Evolutionary conservation across 2,113 vertebrate genomes (phyloP).

Genomic region (Brachypteracias leptosomus): DNA sequence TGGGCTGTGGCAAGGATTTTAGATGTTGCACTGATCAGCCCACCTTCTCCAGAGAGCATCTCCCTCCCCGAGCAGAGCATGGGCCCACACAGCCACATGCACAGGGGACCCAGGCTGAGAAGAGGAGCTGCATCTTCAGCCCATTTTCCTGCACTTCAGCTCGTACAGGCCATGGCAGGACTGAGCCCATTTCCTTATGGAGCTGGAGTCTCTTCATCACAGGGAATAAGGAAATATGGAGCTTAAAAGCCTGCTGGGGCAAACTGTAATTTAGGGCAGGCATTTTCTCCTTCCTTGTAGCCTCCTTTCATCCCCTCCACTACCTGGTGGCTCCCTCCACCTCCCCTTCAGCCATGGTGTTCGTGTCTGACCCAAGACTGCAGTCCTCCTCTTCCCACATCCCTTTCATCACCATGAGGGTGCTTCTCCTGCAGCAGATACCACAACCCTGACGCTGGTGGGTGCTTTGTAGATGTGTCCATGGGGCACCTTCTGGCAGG

Average conservation of each 20-base stretch:
- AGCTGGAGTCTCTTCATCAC: neutral
- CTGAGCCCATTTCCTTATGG: neutral
- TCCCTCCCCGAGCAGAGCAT: neutral
- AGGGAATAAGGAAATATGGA: neutral
- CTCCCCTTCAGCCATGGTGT: neutral
- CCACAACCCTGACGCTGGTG: neutral
- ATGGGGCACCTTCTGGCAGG: neutral
- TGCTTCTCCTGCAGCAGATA: neutral
- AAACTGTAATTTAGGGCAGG: neutral
- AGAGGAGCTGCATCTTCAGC: neutral
- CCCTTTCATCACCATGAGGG: neutral
- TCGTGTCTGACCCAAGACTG: too few relatives aligned
- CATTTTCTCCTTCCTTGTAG: neutral
- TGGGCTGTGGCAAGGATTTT: neutral
- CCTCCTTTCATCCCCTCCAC: neutral
- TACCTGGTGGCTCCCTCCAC: neutral
- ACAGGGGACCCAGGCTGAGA: neutral
- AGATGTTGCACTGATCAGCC: neutral
- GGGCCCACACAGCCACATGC: neutral
- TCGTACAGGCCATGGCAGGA: neutral
- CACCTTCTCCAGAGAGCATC: neutral
- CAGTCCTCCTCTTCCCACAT: too few relatives aligned
- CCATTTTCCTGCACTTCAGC: neutral
- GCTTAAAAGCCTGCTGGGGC: neutral
- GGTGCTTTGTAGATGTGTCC: neutral